Evolutionary conservation across 2,888 invertebrate genomes (phyloP), one percentile per base, ranked within the genome.

Genomic region (Parnassius smintheus): DNA sequence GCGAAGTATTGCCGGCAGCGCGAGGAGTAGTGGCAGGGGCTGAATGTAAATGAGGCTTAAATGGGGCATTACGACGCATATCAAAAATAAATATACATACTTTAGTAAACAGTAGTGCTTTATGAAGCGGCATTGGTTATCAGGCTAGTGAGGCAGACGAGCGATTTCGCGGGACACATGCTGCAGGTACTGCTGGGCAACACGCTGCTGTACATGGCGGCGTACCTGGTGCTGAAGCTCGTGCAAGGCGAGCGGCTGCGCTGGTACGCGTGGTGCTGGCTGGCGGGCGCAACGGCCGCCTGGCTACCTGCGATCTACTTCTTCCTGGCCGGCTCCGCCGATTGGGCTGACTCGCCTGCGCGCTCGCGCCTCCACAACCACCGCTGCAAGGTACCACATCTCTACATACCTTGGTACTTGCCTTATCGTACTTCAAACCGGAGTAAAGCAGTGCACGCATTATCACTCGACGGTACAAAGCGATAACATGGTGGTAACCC

Each of bases 161-260:
- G 91, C 70, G 96, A 97, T 88, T 97, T 98, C 87, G 96, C 97
- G 48, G 94, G 95, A 12, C 97, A 96, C 83, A 91, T 98, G 66
- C 92, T 98, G 69, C 91, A 93, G 62, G 94, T 98, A 73, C 95
- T 98, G 80, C 95, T 98, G 91, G 93, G 94, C 62, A 98, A 98
- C 88, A 93, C 97, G 69, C 89, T 97, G 71, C 87, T 97, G 68
- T 96, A 98, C 86, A 94, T 95, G 73, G 83, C 93, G 70, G 97
- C 96, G 88, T 98, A 98, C 87, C 94, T 97, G 64, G 81, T 93
- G 59, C 97, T 97, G 97, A 98, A 98, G 94, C 82, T 95, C 70
- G 89, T 94, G 63, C 93, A 95, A 77, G 91, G 93, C 72, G 96
- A 97, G 86, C 92, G 92, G 35, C 81, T 80, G 76, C 88, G 90